These are phyloP conservation scores for Cynoglossus semilaevis DNA, from an alignment of 2,113 vertebrate species.

Conservation along the genomic window DNA sequence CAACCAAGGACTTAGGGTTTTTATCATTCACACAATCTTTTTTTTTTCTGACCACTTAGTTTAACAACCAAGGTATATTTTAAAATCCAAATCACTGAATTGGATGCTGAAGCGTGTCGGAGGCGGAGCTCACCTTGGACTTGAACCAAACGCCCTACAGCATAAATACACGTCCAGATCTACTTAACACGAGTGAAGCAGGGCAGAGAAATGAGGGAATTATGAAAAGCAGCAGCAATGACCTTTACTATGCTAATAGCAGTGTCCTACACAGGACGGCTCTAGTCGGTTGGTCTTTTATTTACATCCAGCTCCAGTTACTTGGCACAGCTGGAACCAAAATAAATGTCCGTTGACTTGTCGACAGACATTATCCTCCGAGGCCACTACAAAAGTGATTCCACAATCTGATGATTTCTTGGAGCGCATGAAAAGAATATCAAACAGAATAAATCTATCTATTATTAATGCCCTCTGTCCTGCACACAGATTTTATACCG, in stretches of 20 bases:
- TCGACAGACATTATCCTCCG: conserved; percentile 31
- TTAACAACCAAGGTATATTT: conserved; percentile 32
- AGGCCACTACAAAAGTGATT: conserved; percentile 37
- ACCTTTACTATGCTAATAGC: conserved; percentile 72
- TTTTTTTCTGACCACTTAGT: conserved; percentile 22
- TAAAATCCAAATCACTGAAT: conserved; percentile 38
- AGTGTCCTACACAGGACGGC: conserved; percentile 51
- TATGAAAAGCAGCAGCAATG: conserved; percentile 57
- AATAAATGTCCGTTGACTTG: conserved; percentile 54
- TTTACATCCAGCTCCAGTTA: conserved; percentile 40
- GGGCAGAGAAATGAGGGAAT: conserved; percentile 28
- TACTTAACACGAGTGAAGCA: conserved; percentile 56
- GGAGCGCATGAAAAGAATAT: conserved; percentile 52
- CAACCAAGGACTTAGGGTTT: too few relatives aligned
- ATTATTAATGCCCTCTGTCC: conserved; percentile 55
- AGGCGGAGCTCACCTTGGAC: conserved; percentile 47
- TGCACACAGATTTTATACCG: conserved; percentile 31
- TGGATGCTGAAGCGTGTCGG: conserved; percentile 51
- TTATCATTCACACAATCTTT: too few relatives aligned
- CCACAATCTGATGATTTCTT: conserved; percentile 30
- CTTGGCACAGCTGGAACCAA: conserved; percentile 22
- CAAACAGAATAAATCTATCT: conserved; percentile 47
- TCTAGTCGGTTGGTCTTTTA: conserved; percentile 26
- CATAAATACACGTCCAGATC: conserved; percentile 49
- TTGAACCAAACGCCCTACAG: conserved; percentile 30